phyloP scores from a whole-genome alignment of 2,113 vertebrate species.

The Vidua macroura region DNA sequence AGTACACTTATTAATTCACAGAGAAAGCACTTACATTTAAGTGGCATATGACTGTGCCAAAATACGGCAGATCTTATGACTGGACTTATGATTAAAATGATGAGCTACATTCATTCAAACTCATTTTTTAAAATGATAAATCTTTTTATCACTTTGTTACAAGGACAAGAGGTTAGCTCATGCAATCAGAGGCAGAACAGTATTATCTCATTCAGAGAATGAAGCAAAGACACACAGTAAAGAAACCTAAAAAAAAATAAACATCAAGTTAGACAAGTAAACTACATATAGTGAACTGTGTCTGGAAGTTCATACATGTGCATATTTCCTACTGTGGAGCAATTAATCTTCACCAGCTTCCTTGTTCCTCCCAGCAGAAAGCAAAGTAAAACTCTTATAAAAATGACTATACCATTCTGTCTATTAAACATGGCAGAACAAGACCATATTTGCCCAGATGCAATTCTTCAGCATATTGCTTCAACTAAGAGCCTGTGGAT shows the following conservation, averaged over 20 bases:
- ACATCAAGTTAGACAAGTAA: conserved; percentile 32
- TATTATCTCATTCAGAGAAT: conserved; percentile 59
- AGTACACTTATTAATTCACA: conserved; percentile 17
- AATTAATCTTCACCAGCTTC: neutral
- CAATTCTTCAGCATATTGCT: neutral
- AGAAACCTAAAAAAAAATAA: neutral
- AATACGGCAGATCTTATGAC: conserved; percentile 1
- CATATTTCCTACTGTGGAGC: neutral
- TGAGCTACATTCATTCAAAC: conserved; percentile 12
- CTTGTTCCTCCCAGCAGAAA: neutral
- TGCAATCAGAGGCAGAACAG: neutral
- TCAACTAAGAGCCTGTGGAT: neutral
- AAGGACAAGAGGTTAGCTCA: conserved; percentile 63
- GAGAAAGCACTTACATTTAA: conserved; percentile 29
- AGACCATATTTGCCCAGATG: neutral
- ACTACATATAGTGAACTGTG: neutral
- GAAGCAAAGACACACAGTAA: conserved; percentile 35
- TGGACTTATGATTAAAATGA: conserved; percentile 50
- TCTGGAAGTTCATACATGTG: neutral
- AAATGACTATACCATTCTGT: neutral
- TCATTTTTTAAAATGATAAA: neutral
- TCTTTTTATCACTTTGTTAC: conserved; percentile 23
- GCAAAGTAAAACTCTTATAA: neutral
- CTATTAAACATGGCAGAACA: neutral
- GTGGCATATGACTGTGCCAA: conserved; percentile 1